A percentile compares a stretch with the other conserved stretches of the same genome.
These are phyloP conservation scores for Montipora foliosa DNA, from an alignment of 64 coral and sea anemone genomes.

Conservation along the genomic window DNA sequence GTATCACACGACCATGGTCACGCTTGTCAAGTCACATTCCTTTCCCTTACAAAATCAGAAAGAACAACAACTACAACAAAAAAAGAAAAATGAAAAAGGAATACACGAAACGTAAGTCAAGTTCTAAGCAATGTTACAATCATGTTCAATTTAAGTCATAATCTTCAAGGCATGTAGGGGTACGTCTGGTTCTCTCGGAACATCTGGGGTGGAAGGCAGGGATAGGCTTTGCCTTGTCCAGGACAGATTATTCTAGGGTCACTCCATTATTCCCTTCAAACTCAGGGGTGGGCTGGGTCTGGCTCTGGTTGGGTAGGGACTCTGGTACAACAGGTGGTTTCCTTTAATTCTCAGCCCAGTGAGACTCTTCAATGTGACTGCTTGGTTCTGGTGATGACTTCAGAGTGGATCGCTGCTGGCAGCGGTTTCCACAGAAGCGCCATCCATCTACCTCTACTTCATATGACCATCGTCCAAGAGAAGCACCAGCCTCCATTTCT, in stretches of 20 bases:
- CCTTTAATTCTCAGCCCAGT: conserved; percentile 47
- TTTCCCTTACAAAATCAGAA: not conserved
- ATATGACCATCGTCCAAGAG: conserved; percentile 22
- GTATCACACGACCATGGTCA: not conserved
- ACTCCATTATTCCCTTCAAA: conserved; percentile 35
- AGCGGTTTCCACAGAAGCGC: conserved; percentile 22
- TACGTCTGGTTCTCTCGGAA: conserved; percentile 30
- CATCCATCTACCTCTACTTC: conserved; percentile 50
- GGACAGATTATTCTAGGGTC: conserved; percentile 13
- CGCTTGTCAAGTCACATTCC: not conserved
- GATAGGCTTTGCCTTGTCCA: conserved; percentile 1
- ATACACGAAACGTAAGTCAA: no score
- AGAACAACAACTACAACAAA: not conserved
- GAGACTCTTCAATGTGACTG: conserved; percentile 36
- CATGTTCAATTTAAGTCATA: conserved; percentile 61
- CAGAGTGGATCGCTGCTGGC: not conserved
- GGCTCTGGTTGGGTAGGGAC: conserved; percentile 20
- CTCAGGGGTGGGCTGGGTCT: conserved; percentile 6
- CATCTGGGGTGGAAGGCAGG: conserved; percentile 13
- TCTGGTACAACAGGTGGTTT: conserved; percentile 21
- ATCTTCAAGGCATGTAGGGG: conserved; percentile 54
- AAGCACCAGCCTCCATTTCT: conserved; percentile 24
- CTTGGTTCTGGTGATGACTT: conserved; percentile 41
- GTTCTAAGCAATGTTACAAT: conserved; percentile 6
- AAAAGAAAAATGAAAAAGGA: not conserved